Conservation (phyloP, 2,888 invertebrate species). For the Heliconius cydno region DNA sequence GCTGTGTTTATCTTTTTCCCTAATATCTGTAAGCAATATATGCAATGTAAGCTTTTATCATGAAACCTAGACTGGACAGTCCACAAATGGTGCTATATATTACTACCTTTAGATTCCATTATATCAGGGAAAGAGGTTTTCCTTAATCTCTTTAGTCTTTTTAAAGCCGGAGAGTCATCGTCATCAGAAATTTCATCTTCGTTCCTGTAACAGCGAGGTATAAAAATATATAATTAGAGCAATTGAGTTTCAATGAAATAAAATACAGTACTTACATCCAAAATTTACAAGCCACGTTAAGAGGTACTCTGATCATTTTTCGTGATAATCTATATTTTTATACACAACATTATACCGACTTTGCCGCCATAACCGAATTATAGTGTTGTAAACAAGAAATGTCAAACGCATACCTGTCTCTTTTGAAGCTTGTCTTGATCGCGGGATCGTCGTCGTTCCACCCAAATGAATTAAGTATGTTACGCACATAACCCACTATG, state of each 20-base stretch:
- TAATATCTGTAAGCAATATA: slow-evolving; percentile 43
- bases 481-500: slow-evolving; percentile 73
- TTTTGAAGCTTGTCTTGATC: slow-evolving; percentile 69
- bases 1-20: slow-evolving; percentile 54
- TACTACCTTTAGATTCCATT: slow-evolving; percentile 67
- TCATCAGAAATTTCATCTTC: slow-evolving; percentile 73
- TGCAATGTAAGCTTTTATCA: background rate
- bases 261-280: slow-evolving; percentile 65
- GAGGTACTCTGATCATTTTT: slow-evolving; percentile 65
- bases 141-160: slow-evolving; percentile 68
- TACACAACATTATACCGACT: slow-evolving; percentile 58
- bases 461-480: slow-evolving; percentile 60
- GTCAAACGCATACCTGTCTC: slow-evolving; percentile 76
- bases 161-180: slow-evolving; percentile 71
- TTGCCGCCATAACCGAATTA: slow-evolving; percentile 79
- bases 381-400: slow-evolving; percentile 77
- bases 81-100: background rate
- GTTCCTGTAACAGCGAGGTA: slow-evolving; percentile 61
- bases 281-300: slow-evolving; percentile 71
- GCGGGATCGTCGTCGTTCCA: slow-evolving; percentile 66
- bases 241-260: background rate
- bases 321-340: slow-evolving; percentile 41
- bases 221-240: slow-evolving; percentile 36
- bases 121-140: slow-evolving; percentile 68
- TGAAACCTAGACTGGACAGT: background rate